Percentiles rank a stretch among this genome's conserved stretches.
Evolutionary conservation across 2,888 invertebrate species (phyloP).

Genomic region (Ormyrus thymus): DNA sequence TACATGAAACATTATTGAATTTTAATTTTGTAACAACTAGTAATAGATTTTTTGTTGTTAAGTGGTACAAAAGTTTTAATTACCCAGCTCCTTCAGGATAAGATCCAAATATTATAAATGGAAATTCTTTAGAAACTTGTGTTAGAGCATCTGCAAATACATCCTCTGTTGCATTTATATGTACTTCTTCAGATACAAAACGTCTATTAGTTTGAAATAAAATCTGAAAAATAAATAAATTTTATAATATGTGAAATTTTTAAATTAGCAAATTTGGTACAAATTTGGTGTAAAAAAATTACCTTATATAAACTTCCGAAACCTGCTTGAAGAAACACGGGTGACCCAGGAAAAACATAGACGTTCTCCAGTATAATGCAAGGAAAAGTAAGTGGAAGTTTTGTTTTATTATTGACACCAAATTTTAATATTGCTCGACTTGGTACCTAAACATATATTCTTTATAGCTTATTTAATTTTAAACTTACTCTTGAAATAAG

Average conservation of each 20-base stretch:
- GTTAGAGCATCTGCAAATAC: constrained; percentile 74
- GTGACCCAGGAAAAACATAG: constrained; percentile 84
- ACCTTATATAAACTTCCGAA: constrained; percentile 72
- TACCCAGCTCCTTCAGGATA: constrained; percentile 72
- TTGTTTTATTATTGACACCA: constrained; percentile 66
- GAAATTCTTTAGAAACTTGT: constrained; percentile 74
- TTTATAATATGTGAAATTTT: constrained; percentile 3
- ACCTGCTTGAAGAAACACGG: constrained; percentile 75
- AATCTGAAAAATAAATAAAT: constrained; percentile 61
- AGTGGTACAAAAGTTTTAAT: not conserved
- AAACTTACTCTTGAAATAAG: constrained; percentile 10
- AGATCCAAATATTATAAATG: constrained; percentile 76
- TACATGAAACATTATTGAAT: no score
- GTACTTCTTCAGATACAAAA: constrained; percentile 74
- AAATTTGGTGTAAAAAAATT: constrained; percentile 31
- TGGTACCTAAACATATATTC: constrained; percentile 75
- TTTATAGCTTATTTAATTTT: constrained; percentile 59
- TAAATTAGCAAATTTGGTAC: not conserved
- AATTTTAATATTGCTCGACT: constrained; percentile 74
- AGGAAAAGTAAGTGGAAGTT: constrained; percentile 72
- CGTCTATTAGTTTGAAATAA: constrained; percentile 72
- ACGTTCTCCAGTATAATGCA: constrained; percentile 79
- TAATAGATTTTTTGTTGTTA: no score
- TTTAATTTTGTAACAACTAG: no score
- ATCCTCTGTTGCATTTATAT: constrained; percentile 75